Conservation (phyloP, 37 sponge, comb jelly and placozoan species). For the Axinella damicornis region DNA sequence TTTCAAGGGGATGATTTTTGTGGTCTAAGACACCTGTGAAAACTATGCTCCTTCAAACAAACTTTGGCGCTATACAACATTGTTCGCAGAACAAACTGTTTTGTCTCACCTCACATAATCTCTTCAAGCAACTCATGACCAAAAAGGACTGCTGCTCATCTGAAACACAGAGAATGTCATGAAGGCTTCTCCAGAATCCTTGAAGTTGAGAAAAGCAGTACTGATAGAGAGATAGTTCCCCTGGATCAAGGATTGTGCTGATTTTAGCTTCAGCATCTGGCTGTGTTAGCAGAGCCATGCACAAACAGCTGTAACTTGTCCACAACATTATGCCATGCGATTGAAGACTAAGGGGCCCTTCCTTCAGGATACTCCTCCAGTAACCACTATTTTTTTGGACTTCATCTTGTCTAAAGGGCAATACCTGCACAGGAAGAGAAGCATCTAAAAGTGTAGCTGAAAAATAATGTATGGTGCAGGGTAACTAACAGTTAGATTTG, state of each 20-base stretch:
- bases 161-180: constrained; percentile 62
- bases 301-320: constrained; percentile 83
- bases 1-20: no score
- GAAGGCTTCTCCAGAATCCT: constrained; percentile 80
- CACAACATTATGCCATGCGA: constrained; percentile 85
- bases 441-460: no score
- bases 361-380: constrained; percentile 67
- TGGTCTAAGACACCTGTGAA: no score
- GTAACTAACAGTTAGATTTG: no score
- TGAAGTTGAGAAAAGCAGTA: constrained; percentile 87
- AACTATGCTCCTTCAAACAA: no score
- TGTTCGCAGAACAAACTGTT: no score
- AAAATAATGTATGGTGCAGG: no score
- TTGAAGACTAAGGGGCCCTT: no score
- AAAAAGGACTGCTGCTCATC: constrained; percentile 89
- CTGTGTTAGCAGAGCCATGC: constrained; percentile 78
- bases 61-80: no score
- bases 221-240: constrained; percentile 78
- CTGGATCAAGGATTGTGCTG: constrained; percentile 71
- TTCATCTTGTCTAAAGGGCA: no score
- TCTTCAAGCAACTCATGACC: constrained; percentile 45
- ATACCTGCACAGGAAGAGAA: no score
- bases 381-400: no score
- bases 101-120: constrained; percentile 46
- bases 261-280: constrained; percentile 56